phyloP scores from a whole-genome alignment of 2,797 vertebrate genomes.

The Sebastes glaucus region DNA sequence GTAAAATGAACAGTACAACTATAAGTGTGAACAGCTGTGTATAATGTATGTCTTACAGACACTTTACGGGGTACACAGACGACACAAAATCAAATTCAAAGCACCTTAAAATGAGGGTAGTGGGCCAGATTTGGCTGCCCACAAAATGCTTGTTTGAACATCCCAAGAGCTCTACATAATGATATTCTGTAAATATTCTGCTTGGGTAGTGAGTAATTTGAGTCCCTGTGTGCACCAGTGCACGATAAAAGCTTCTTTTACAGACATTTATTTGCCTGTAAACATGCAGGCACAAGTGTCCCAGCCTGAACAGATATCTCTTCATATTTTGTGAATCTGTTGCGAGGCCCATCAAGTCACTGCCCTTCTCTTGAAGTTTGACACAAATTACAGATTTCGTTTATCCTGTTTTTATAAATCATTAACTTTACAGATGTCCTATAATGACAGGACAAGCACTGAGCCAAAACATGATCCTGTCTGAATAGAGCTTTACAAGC shows the following conservation, averaged over 20 bases:
- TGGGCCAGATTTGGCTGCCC: not conserved
- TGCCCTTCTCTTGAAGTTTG: not conserved
- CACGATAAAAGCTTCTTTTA: slow-evolving; percentile 3
- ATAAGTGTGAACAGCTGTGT: not conserved
- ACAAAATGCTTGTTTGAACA: not conserved
- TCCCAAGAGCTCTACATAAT: not conserved
- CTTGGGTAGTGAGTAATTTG: not conserved
- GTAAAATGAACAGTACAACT: not conserved
- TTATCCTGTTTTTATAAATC: not conserved
- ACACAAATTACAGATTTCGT: not conserved
- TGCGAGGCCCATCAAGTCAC: not conserved
- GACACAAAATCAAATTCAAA: not conserved
- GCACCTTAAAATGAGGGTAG: not conserved
- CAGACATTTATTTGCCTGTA: slow-evolving; percentile 12
- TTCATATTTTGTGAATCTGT: not conserved
- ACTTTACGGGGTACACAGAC: not conserved
- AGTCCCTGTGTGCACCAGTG: not conserved
- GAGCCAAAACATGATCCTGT: not conserved
- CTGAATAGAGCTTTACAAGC: not conserved
- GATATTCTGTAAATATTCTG: not conserved
- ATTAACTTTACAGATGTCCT: not conserved
- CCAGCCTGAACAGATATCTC: not conserved
- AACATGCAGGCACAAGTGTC: not conserved
- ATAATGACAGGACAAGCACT: not conserved
- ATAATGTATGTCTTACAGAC: not conserved